Conservation (phyloP, 1,140 invertebrate species). For the Melanaphis sacchari region DNA sequence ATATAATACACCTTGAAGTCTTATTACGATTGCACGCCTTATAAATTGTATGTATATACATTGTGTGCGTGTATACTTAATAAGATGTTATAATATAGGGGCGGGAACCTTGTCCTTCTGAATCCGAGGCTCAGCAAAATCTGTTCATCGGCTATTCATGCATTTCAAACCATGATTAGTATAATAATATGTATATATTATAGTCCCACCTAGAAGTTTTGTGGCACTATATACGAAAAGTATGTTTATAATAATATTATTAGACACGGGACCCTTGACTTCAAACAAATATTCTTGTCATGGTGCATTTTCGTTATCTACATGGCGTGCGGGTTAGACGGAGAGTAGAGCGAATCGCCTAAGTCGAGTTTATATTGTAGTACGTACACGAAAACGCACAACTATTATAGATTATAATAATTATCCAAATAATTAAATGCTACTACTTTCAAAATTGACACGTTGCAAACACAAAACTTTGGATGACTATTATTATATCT, state of each 20-base stretch:
- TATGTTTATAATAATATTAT: not conserved
- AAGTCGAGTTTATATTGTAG: not conserved
- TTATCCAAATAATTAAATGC: not conserved
- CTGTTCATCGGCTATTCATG: not conserved
- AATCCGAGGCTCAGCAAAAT: not conserved
- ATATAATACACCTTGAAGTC: not conserved
- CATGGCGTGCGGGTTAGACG: not conserved
- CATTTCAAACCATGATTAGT: not conserved
- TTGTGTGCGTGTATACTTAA: not conserved
- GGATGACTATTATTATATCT: not conserved
- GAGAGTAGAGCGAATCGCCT: not conserved
- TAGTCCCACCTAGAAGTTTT: not conserved
- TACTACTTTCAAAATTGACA: not conserved
- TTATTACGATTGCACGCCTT: slow-evolving; percentile 16
- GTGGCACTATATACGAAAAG: not conserved
- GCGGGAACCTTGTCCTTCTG: slow-evolving; percentile 18
- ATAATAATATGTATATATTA: not conserved
- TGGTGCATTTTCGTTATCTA: not conserved
- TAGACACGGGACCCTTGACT: not conserved
- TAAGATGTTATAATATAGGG: not conserved
- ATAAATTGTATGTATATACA: not conserved
- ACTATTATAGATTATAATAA: not conserved
- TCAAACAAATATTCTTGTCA: not conserved
- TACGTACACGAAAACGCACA: not conserved
- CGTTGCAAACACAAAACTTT: not conserved